phyloP scores from a whole-genome alignment of 2,888 invertebrate genomes.

The Napeogenes inachia region DNA sequence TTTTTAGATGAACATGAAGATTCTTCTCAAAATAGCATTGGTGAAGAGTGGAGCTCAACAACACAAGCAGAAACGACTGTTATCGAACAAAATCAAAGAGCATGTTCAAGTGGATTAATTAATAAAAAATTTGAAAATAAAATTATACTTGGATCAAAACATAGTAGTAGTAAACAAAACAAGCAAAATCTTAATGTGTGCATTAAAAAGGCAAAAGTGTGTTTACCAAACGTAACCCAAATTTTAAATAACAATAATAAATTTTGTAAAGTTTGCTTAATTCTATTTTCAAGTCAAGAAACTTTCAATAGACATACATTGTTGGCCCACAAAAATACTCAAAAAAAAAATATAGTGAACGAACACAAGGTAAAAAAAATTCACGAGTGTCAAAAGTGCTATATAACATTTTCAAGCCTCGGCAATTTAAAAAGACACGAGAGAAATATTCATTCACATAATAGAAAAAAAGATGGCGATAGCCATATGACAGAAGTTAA shows the following conservation, averaged over 20 bases:
- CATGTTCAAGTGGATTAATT: neutral
- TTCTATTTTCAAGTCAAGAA: conserved; percentile 45
- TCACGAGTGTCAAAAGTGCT: conserved; percentile 38
- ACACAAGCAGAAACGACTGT: neutral
- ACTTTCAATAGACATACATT: conserved; percentile 36
- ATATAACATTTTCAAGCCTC: conserved; percentile 26
- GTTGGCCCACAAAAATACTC: conserved; percentile 25
- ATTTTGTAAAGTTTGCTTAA: conserved; percentile 53
- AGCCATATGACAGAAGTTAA: conserved; percentile 9
- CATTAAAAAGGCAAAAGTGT: conserved; percentile 35
- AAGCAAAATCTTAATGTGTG: conserved; percentile 19
- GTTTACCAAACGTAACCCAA: conserved; percentile 41
- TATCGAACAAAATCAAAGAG: neutral
- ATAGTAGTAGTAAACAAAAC: conserved; percentile 29
- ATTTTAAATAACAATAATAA: conserved; percentile 45
- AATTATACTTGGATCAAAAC: conserved; percentile 51
- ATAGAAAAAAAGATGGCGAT: neutral
- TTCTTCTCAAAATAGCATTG: neutral
- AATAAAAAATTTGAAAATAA: conserved; percentile 36
- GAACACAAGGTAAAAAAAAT: conserved; percentile 10
- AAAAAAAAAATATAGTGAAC: conserved; percentile 6
- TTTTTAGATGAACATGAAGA: conserved; percentile 6
- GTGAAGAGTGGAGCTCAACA: neutral
- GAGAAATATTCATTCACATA: conserved; percentile 33
- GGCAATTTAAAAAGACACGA: conserved; percentile 38